A percentile compares a stretch with the other conserved stretches of the same genome.
Evolutionary conservation across 1,140 invertebrate genomes (phyloP).

Genomic region (Anoplolepis gracilipes): DNA sequence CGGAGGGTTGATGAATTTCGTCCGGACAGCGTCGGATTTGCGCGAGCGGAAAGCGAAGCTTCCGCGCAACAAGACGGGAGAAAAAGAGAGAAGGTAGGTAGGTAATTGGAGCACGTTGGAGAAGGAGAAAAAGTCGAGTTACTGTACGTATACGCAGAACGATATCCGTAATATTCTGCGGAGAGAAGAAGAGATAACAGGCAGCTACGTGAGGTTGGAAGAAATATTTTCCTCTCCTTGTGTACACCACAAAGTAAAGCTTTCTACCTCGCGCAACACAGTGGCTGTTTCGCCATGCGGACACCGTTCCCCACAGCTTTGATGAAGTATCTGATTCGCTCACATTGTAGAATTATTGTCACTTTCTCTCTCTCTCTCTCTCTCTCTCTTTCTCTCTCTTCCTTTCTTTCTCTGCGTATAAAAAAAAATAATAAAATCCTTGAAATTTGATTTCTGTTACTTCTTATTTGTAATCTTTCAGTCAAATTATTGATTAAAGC

Average conservation of each 20-base stretch:
- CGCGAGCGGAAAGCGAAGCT: constrained; percentile 32
- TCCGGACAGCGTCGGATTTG: constrained; percentile 67
- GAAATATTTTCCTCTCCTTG: constrained; percentile 56
- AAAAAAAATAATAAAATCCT: background rate
- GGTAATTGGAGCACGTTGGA: constrained; percentile 69
- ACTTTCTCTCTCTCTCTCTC: too few species aligned
- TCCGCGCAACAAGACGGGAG: background rate
- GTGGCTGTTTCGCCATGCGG: background rate
- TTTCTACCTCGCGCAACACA: constrained; percentile 27
- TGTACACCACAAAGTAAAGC: constrained; percentile 55
- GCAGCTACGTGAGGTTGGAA: constrained; percentile 58
- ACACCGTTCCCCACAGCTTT: background rate
- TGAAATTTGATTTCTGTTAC: background rate
- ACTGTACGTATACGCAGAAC: constrained; percentile 41
- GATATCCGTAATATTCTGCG: constrained; percentile 72
- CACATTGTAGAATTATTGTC: constrained; percentile 1
- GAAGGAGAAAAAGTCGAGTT: constrained; percentile 66
- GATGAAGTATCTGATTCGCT: background rate
- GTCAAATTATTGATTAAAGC: background rate
- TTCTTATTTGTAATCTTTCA: background rate
- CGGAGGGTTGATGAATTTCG: constrained; percentile 68
- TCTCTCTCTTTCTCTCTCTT: too few species aligned
- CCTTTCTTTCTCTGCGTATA: background rate
- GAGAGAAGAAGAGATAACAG: constrained; percentile 67
- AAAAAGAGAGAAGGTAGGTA: constrained; percentile 32